A percentile compares a stretch with the other conserved stretches of the same genome.
These are phyloP conservation scores for Neolamprologus sp. DNA, from an alignment of 2,113 vertebrate species.

Conservation along the genomic window DNA sequence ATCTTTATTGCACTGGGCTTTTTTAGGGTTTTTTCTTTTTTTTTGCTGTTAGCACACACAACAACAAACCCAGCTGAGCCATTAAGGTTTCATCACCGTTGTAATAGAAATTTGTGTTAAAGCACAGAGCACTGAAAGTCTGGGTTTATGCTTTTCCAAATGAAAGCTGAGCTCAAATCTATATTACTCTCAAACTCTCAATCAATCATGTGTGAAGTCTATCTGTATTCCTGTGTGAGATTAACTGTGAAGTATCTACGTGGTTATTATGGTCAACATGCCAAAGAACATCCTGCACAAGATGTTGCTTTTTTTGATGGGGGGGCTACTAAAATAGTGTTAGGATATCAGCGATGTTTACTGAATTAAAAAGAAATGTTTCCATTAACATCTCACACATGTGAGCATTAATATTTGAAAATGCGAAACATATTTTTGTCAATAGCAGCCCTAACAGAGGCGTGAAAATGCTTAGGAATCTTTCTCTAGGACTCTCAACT, in stretches of 20 bases:
- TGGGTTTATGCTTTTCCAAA: not conserved
- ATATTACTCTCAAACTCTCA: not conserved
- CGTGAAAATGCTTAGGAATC: not conserved
- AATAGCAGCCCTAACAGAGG: not conserved
- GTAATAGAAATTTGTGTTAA: not conserved
- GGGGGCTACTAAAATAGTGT: not conserved
- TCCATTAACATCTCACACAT: not conserved
- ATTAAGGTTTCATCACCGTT: not conserved
- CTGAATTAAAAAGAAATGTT: not conserved
- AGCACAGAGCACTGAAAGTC: not conserved
- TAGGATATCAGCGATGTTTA: not conserved
- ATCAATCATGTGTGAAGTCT: not conserved
- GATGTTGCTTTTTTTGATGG: not conserved
- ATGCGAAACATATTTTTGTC: not conserved
- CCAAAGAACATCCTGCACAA: not conserved
- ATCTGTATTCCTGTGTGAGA: not conserved
- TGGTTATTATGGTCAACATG: not conserved
- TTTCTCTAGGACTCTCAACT: constrained; percentile 21
- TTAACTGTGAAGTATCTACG: constrained; percentile 13
- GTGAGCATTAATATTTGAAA: not conserved
- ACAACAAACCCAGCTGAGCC: not conserved
- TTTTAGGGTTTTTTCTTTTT: not conserved
- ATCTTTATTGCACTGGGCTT: not conserved
- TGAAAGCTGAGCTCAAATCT: not conserved
- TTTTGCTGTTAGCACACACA: not conserved